phyloP scores from a whole-genome alignment of 2,113 vertebrate genomes.

The Anhinga anhinga region DNA sequence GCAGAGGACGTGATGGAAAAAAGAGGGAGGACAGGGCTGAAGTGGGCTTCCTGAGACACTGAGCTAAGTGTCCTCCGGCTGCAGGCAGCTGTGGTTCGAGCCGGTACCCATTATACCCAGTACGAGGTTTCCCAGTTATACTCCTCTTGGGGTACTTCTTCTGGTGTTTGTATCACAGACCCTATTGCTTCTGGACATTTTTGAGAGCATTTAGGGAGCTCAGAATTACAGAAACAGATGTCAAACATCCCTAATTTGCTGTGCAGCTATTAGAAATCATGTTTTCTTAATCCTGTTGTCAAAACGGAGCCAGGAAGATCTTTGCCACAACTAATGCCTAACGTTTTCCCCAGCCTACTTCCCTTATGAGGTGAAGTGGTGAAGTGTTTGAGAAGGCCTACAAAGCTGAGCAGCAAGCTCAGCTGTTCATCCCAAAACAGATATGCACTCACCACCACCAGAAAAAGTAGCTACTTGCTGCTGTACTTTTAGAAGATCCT shows the following conservation, averaged over 20 bases:
- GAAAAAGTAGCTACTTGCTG: not conserved
- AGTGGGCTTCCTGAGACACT: not conserved
- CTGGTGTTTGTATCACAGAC: not conserved
- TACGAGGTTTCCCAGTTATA: not conserved
- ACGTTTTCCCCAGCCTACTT: not conserved
- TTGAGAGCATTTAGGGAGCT: not conserved
- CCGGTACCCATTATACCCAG: not conserved
- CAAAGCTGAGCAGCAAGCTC: not conserved
- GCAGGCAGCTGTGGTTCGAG: not conserved
- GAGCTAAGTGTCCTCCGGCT: not conserved
- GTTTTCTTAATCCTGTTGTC: not conserved
- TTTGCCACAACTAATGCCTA: not conserved
- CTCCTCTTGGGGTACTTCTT: not conserved
- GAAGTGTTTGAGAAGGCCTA: not conserved
- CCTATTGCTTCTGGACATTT: not conserved
- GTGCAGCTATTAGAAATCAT: not conserved
- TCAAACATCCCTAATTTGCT: not conserved
- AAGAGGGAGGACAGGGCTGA: not conserved
- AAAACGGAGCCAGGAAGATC: conserved; percentile 5
- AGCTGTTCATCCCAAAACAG: not conserved
- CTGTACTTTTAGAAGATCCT: not conserved
- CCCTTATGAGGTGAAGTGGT: not conserved
- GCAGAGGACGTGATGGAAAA: not conserved
- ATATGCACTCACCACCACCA: not conserved
- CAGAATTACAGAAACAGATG: conserved; percentile 27